Percentiles rank a stretch among this genome's conserved stretches.
These are phyloP conservation scores for Ostrea denselamellosa DNA, from an alignment of 1,140 invertebrate genomes.

Conservation along the genomic window DNA sequence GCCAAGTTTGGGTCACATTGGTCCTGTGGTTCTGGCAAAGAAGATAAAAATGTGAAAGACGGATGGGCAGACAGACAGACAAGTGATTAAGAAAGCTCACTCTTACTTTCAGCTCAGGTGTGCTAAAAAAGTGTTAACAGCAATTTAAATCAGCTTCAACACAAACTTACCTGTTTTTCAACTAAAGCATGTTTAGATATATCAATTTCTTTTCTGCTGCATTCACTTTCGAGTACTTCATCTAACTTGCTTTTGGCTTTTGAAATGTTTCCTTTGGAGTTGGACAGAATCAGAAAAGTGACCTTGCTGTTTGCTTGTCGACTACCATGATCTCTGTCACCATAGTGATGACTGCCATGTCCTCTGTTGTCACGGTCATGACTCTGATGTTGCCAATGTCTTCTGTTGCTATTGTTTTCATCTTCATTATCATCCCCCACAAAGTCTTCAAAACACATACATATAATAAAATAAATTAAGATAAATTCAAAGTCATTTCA, in stretches of 20 bases:
- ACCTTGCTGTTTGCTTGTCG: background rate
- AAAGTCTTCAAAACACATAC: background rate
- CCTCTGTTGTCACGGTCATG: background rate
- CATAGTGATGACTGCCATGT: background rate
- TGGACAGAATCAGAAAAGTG: slow-evolving; percentile 18
- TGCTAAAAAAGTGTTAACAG: no score
- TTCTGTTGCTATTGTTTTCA: background rate
- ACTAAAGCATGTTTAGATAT: background rate
- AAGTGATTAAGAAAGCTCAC: no score
- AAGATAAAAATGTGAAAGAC: no score
- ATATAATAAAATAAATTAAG: no score
- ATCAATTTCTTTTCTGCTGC: background rate
- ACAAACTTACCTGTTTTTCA: slow-evolving; percentile 7
- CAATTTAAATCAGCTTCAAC: no score
- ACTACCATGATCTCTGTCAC: background rate
- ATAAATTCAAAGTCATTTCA: no score
- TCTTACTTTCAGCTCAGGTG: no score
- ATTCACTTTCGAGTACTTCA: background rate
- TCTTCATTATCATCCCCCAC: background rate
- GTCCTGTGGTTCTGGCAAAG: no score
- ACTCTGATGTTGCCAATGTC: background rate
- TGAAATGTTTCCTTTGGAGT: slow-evolving; percentile 2
- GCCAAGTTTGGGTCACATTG: no score
- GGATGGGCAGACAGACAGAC: no score
- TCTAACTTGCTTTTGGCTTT: slow-evolving; percentile 26